A percentile compares a stretch with the other conserved stretches of the same genome.
phyloP scores from a whole-genome alignment of 2,888 invertebrate species.

The Zaprionus bogoriensis region DNA sequence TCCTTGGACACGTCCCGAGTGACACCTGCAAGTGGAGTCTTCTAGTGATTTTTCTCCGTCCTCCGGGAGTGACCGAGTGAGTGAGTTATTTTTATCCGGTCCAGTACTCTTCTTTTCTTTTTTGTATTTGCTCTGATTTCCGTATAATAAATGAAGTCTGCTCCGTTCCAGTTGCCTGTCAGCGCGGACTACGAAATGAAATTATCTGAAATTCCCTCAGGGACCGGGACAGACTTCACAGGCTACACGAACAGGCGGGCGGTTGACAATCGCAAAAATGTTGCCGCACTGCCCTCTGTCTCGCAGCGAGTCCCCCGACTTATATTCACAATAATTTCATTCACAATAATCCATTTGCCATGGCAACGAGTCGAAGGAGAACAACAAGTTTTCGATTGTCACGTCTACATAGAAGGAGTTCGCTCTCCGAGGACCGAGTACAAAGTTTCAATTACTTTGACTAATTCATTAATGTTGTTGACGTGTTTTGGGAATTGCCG shows the following conservation, averaged over 20 bases:
- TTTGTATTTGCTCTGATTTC: neutral
- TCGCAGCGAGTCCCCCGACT: conserved; percentile 22
- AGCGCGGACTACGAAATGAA: conserved; percentile 17
- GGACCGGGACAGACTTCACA: no score
- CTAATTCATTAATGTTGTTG: conserved; percentile 61
- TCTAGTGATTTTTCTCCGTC: neutral
- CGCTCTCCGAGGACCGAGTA: conserved; percentile 9
- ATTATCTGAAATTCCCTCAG: conserved; percentile 35
- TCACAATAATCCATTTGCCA: neutral
- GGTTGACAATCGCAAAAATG: conserved; percentile 8
- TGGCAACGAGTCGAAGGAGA: neutral
- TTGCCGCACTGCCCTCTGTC: neutral
- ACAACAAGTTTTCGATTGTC: conserved; percentile 30
- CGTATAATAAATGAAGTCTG: conserved; percentile 17
- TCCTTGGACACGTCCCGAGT: conserved; percentile 31
- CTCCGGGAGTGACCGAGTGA: no score
- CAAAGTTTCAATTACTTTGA: conserved; percentile 62
- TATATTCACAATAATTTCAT: conserved; percentile 47
- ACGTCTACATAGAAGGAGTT: conserved; percentile 5
- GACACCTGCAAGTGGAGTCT: conserved; percentile 43
- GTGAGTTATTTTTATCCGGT: neutral
- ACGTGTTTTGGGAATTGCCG: conserved; percentile 18
- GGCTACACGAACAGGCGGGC: conserved; percentile 12
- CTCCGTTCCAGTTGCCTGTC: conserved; percentile 11
- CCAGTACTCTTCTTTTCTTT: neutral